Evolutionary conservation across 2,888 invertebrate species (phyloP).

Genomic region (Dexiosoma caninum): DNA sequence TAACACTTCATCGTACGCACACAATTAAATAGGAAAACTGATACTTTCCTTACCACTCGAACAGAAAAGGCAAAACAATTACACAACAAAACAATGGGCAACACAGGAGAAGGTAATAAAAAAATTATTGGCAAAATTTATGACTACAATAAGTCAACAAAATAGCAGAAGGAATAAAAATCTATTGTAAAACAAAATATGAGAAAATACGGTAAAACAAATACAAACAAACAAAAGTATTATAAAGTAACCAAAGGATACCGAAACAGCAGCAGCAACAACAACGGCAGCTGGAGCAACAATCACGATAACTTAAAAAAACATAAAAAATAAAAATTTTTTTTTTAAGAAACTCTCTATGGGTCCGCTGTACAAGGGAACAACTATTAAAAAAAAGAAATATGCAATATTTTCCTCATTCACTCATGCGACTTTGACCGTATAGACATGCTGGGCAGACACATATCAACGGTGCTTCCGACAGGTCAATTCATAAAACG

Average conservation of each 20-base stretch:
- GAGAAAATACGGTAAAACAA: slow-evolving; percentile 9
- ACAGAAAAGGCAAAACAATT: slow-evolving; percentile 11
- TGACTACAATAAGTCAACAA: slow-evolving; percentile 49
- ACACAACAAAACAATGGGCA: not conserved
- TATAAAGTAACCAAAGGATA: slow-evolving; percentile 47
- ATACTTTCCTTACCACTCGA: not conserved
- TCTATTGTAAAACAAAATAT: slow-evolving; percentile 16
- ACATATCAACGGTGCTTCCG: not conserved
- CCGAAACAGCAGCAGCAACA: not conserved
- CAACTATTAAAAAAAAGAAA: slow-evolving; percentile 17
- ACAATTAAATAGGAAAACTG: not conserved
- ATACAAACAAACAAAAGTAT: slow-evolving; percentile 52
- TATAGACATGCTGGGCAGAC: not conserved
- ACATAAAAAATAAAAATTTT: not conserved
- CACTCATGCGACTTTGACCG: not conserved
- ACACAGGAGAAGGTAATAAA: not conserved
- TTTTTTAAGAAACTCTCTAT: slow-evolving; percentile 13
- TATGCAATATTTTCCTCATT: not conserved
- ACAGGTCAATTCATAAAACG: not conserved
- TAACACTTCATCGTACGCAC: slow-evolving; percentile 5
- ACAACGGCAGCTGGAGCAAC: not conserved
- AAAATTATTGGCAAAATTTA: slow-evolving; percentile 52
- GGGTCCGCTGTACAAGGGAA: slow-evolving; percentile 43
- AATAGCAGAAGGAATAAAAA: not conserved
- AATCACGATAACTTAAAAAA: not conserved